Evolutionary conservation across 2,888 invertebrate species (phyloP).

Genomic region (Tenthredo mesomela): DNA sequence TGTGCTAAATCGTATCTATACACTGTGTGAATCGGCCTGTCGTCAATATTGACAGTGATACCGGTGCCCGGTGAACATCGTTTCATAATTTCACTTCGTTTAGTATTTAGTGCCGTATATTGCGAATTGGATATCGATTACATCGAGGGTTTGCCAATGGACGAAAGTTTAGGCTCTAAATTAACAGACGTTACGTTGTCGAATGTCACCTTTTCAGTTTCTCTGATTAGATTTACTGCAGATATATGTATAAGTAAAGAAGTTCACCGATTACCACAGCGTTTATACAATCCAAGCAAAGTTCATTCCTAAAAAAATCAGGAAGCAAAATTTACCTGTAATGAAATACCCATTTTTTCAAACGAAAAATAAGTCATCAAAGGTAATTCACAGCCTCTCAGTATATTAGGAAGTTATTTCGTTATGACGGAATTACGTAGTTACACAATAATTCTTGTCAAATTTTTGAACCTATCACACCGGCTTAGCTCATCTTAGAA

Average conservation of each 20-base stretch:
- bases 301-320: neutral
- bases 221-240: neutral
- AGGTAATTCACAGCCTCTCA: neutral
- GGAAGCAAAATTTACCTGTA: neutral
- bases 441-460: neutral
- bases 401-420: neutral
- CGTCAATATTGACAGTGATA: conserved; percentile 33
- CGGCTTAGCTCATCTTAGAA: neutral
- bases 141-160: conserved; percentile 5
- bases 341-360: neutral
- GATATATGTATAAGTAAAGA: neutral
- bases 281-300: neutral
- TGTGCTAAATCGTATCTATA: conserved; percentile 2
- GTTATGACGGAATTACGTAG: neutral
- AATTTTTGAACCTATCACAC: neutral
- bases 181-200: conserved; percentile 8
- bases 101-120: neutral
- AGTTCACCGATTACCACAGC: neutral
- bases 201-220: neutral
- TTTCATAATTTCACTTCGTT: conserved; percentile 17
- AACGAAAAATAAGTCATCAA: neutral
- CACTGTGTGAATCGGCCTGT: neutral
- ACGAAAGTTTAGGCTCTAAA: neutral
- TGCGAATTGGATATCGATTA: conserved; percentile 9
- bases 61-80: neutral